Percentiles rank a stretch among this genome's conserved stretches.
Conservation (phyloP, 2,888 invertebrate species). For the Melanchra persicariae region DNA sequence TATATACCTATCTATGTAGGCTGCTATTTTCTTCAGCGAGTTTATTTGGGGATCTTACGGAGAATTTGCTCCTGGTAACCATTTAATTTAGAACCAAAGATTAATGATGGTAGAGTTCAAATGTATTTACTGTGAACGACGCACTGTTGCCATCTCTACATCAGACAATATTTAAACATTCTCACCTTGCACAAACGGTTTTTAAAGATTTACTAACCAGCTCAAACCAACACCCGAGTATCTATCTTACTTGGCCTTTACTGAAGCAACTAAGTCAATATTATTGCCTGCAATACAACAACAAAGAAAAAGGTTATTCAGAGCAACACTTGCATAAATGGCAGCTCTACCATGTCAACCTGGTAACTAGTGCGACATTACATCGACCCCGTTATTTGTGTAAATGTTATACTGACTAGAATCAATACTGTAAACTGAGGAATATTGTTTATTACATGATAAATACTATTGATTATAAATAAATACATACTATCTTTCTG, state of each 20-base stretch:
- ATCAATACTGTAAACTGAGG: constrained; percentile 44
- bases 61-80: neutral
- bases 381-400: constrained; percentile 57
- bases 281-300: constrained; percentile 35
- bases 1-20: no score
- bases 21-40: neutral
- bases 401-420: constrained; percentile 52
- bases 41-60: neutral
- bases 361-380: constrained; percentile 51
- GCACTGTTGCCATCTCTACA: neutral
- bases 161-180: neutral
- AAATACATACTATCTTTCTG: constrained; percentile 27
- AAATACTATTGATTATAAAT: constrained; percentile 25
- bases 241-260: constrained; percentile 31
- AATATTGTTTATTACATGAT: constrained; percentile 42
- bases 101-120: neutral
- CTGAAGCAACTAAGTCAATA: constrained; percentile 20
- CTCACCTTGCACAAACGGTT: constrained; percentile 2
- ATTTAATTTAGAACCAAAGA: neutral
- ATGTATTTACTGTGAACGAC: neutral
- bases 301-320: constrained; percentile 56
- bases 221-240: constrained; percentile 8
- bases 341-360: constrained; percentile 52
- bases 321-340: constrained; percentile 59
- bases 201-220: constrained; percentile 16